These are phyloP conservation scores for Oophaga sylvatica DNA, from an alignment of 2,797 vertebrate species.

Conservation along the genomic window DNA sequence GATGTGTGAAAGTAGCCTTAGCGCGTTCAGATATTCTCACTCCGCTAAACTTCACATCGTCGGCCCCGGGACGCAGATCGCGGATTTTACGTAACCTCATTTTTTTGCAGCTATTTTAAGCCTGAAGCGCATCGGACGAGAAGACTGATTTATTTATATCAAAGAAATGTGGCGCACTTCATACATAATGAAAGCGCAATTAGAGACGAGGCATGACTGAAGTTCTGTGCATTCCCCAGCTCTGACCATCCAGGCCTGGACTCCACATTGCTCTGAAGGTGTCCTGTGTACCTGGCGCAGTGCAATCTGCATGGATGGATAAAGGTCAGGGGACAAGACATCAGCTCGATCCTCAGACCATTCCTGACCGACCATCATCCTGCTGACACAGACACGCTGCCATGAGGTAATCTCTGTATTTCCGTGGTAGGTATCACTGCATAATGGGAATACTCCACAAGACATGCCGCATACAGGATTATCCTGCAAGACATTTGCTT, in stretches of 20 bases:
- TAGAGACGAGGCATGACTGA: neutral
- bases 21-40: neutral
- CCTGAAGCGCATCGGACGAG: neutral
- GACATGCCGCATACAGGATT: too few relatives aligned
- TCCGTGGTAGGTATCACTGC: too few relatives aligned
- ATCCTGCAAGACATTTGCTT: too few relatives aligned
- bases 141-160: neutral
- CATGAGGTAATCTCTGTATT: too few relatives aligned
- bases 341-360: too few relatives aligned
- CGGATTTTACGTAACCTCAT: neutral
- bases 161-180: neutral
- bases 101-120: constrained; percentile 5
- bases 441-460: too few relatives aligned
- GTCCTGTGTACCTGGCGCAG: neutral
- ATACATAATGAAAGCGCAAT: neutral
- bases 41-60: neutral
- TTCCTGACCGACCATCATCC: too few relatives aligned
- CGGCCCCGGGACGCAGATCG: neutral
- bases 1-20: too few relatives aligned
- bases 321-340: too few relatives aligned
- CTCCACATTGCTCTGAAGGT: neutral
- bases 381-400: too few relatives aligned
- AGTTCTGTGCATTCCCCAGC: too few relatives aligned
- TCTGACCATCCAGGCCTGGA: neutral
- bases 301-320: neutral